Evolutionary conservation across 1,140 invertebrate species (phyloP).

Genomic region (Goniozus legneri): DNA sequence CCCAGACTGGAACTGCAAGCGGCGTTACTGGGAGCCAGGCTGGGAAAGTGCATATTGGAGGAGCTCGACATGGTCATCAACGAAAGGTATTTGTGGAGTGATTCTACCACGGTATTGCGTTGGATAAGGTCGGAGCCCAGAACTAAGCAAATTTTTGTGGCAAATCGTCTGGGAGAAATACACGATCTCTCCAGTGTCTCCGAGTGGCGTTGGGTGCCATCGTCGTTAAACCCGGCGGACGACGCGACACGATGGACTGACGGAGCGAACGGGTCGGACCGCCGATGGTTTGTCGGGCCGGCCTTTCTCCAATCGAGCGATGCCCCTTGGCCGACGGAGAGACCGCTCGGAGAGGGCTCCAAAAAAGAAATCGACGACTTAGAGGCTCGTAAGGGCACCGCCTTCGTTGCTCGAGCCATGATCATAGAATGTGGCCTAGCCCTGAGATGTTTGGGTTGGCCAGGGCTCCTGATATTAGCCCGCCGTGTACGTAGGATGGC

Average conservation of each 20-base stretch:
- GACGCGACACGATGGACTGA: background rate
- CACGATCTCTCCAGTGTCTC: conserved; percentile 25
- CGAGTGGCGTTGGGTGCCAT: conserved; percentile 34
- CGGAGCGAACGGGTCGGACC: background rate
- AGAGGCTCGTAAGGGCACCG: background rate
- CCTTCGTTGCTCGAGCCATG: background rate
- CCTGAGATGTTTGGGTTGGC: background rate
- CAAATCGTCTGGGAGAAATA: conserved; percentile 20
- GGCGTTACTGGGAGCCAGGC: conserved; percentile 3
- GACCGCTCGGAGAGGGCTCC: background rate
- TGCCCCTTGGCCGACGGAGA: background rate
- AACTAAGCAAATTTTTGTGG: conserved; percentile 1
- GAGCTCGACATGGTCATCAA: background rate
- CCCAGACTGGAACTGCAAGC: conserved; percentile 22
- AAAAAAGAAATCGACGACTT: background rate
- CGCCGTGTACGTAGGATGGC: background rate
- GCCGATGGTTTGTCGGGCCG: background rate
- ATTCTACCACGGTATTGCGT: conserved; percentile 22
- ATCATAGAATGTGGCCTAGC: background rate
- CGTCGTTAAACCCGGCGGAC: conserved; percentile 45
- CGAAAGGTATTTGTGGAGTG: conserved; percentile 15
- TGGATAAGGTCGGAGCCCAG: conserved; percentile 13
- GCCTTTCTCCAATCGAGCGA: background rate
- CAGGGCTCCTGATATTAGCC: background rate
- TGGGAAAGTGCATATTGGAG: background rate